These are phyloP conservation scores for Cochlearius cochlearius DNA, from an alignment of 2,113 vertebrate species.

Conservation along the genomic window DNA sequence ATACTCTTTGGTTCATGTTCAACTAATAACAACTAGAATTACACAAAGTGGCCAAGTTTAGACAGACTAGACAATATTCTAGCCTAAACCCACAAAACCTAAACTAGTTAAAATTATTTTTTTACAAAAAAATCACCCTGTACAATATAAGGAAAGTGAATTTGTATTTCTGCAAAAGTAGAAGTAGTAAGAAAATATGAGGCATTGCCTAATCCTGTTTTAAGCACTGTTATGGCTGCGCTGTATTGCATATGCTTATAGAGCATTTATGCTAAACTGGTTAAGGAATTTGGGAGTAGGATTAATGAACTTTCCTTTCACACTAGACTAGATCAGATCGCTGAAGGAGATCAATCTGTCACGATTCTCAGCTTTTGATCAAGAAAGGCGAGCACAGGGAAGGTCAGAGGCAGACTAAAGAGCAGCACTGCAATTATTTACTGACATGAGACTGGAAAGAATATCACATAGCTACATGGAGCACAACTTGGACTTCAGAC, in stretches of 20 bases:
- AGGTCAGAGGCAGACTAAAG: conserved; percentile 24
- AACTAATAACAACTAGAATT: neutral
- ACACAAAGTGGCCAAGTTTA: neutral
- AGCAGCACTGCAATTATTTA: conserved; percentile 40
- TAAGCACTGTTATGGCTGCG: conserved; percentile 6
- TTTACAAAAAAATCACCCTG: neutral
- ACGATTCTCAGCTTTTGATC: neutral
- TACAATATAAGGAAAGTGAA: neutral
- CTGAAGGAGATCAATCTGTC: neutral
- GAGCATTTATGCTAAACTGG: neutral
- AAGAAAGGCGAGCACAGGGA: neutral
- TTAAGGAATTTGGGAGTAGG: neutral
- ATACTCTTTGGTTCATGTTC: neutral
- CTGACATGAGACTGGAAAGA: conserved; percentile 54
- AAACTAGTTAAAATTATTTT: neutral
- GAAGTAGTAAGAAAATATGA: neutral
- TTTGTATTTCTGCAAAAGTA: neutral
- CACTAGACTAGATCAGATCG: conserved; percentile 9
- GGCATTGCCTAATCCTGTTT: neutral
- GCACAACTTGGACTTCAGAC: conserved; percentile 20
- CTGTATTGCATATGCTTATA: neutral
- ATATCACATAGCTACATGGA: conserved; percentile 27
- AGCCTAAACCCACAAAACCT: neutral
- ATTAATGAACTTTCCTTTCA: conserved; percentile 14
- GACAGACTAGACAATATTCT: neutral